Base-by-base conservation (phyloP, 2,888 invertebrate genomes). In the Linyphia triangularis region DNA sequence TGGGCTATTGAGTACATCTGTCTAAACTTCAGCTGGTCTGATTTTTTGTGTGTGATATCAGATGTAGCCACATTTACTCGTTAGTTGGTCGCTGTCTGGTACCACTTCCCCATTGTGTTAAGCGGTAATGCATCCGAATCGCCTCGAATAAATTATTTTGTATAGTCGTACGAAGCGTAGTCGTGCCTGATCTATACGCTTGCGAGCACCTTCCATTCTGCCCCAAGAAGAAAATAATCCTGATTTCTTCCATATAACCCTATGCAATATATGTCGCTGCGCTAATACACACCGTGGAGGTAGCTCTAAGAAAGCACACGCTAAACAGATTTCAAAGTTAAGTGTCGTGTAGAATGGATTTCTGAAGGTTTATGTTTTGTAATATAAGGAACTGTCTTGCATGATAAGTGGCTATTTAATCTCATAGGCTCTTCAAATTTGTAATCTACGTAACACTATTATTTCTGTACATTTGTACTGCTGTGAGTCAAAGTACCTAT, bases 21-120 rank as follows among this genome's bases (percentile, higher is more conserved):
- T 85, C 59, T n/a, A 73, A 86, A 82, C 82, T 65, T 88, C 88
- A 88, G 88, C 88, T 88, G 83, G 83, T 88, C 88, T 88, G 88
- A 88, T 77, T 69, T 69, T 86, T 33, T 81, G 73, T 83, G 77
- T 88, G 77, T 70, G 77, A 69, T 75, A 70, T 72, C 77, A 63
- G 88, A 77, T 82, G 77, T 88, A 77, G 70, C 77, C 77, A 67
- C 63, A 4, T 70, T 82, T 82, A 57, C 70, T 57, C 67, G 86
- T 81, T 81, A 81, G 79, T 72, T 19, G 88, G 69, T 43, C 75
- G 19, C 30, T 30, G 33, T 81, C 81, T 73, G 86, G 33, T 67
- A 59, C 72, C 81, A 75, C 73, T 75, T 16, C 16, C n/a, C 63
- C 51, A 61, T 30, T 61, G 19, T 37, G 69, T 78, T 85, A 61